Percentiles rank a stretch among this genome's conserved stretches.
These are phyloP conservation scores for Muricea muricata DNA, from an alignment of 92 coral and sea anemone species.

Conservation along the genomic window DNA sequence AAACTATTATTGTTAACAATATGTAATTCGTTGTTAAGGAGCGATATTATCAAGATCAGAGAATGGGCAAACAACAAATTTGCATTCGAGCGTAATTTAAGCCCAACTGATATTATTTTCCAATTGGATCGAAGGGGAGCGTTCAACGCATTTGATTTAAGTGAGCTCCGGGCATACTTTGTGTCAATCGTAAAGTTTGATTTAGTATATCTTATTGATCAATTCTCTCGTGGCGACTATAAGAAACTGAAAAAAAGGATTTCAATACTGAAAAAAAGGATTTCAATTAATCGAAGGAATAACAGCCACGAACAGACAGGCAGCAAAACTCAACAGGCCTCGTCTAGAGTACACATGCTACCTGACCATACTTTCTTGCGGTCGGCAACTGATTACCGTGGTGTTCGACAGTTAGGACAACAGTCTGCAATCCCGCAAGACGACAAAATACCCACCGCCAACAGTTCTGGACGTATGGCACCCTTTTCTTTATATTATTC, in stretches of 20 bases:
- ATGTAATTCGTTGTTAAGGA: not conserved
- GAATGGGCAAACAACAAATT: not conserved
- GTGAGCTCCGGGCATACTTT: not conserved
- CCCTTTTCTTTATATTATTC: too few relatives aligned
- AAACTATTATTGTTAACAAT: not conserved
- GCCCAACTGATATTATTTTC: not conserved
- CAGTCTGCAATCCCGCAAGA: too few relatives aligned
- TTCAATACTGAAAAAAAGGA: not conserved
- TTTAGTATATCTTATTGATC: not conserved
- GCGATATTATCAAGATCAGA: not conserved
- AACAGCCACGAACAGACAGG: too few relatives aligned
- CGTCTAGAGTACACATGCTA: too few relatives aligned
- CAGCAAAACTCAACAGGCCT: too few relatives aligned
- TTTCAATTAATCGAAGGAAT: too few relatives aligned
- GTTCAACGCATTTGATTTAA: not conserved
- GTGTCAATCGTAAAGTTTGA: not conserved
- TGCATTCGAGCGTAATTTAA: not conserved
- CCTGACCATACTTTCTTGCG: too few relatives aligned
- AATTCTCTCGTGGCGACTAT: not conserved
- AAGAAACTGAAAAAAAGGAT: not conserved
- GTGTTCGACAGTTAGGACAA: too few relatives aligned
- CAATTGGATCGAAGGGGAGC: not conserved
- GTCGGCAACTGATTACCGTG: too few relatives aligned
- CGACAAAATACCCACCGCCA: too few relatives aligned
- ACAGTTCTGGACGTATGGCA: too few relatives aligned